Percentiles rank a stretch among this genome's conserved stretches.
phyloP scores from a whole-genome alignment of 2,888 invertebrate species.

The Eristalis pertinax region DNA sequence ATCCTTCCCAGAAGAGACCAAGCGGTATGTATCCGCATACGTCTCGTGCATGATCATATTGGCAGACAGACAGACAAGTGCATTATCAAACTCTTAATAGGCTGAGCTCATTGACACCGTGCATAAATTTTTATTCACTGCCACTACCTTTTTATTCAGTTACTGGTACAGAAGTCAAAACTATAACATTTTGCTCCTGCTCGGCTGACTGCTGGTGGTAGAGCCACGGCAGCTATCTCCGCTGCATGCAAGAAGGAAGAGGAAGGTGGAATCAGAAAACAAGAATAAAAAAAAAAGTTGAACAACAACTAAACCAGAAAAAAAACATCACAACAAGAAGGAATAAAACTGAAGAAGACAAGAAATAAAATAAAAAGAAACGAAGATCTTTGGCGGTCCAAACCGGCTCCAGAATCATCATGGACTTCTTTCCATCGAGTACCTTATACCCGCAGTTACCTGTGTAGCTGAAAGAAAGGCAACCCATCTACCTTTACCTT shows the following conservation, averaged over 20 bases:
- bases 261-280: constrained; percentile 15
- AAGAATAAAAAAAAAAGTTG: not conserved
- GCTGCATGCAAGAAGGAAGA: constrained; percentile 54
- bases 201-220: constrained; percentile 69
- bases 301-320: constrained; percentile 44
- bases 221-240: constrained; percentile 55
- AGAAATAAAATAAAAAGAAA: constrained; percentile 8
- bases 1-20: constrained; percentile 47
- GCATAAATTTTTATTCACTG: constrained; percentile 73
- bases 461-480: constrained; percentile 65
- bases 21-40: constrained; percentile 22
- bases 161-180: constrained; percentile 73
- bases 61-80: constrained; percentile 71
- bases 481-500: constrained; percentile 67
- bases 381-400: constrained; percentile 70
- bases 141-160: constrained; percentile 72
- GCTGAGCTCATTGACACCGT: constrained; percentile 73
- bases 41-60: constrained; percentile 60
- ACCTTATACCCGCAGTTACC: constrained; percentile 42
- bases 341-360: constrained; percentile 38
- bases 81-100: constrained; percentile 72
- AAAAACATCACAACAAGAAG: constrained; percentile 35
- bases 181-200: constrained; percentile 72
- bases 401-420: constrained; percentile 71
- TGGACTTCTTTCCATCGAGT: constrained; percentile 54